Percentiles rank a stretch among this genome's conserved stretches.
These are phyloP conservation scores for Phalacrocorax pelagicus DNA, from an alignment of 2,113 vertebrate species.

Conservation along the genomic window DNA sequence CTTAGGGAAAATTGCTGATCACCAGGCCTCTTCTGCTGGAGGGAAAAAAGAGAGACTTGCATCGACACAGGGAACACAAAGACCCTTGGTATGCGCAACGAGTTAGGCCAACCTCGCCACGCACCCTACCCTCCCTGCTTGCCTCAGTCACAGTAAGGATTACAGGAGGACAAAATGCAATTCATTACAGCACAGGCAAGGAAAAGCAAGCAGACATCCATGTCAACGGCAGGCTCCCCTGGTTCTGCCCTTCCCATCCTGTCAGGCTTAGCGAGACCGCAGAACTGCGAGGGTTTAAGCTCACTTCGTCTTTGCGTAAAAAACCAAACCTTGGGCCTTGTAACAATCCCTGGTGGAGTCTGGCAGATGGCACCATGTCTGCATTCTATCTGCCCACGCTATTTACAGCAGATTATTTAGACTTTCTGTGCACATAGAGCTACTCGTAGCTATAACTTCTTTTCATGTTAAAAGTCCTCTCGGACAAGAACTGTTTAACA, in stretches of 20 bases:
- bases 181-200: background rate
- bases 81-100: rapidly evolving
- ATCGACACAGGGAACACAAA: background rate
- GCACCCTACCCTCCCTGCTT: background rate
- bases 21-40: background rate
- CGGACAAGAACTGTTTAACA: background rate
- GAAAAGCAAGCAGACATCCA: background rate
- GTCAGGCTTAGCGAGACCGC: rapidly evolving
- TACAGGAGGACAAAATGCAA: background rate
- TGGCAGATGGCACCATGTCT: background rate
- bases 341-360: background rate
- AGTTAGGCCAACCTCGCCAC: background rate
- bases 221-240: background rate
- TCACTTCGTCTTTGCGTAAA: rapidly evolving
- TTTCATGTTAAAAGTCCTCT: background rate
- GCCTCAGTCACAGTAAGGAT: background rate
- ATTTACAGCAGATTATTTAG: background rate
- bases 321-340: background rate
- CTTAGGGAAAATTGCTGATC: background rate
- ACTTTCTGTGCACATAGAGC: background rate
- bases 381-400: background rate
- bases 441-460: background rate
- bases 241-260: background rate
- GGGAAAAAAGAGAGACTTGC: background rate
- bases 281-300: background rate